Base-by-base conservation (phyloP, 2,113 vertebrate species). In the Corythornis vintsioides region DNA sequence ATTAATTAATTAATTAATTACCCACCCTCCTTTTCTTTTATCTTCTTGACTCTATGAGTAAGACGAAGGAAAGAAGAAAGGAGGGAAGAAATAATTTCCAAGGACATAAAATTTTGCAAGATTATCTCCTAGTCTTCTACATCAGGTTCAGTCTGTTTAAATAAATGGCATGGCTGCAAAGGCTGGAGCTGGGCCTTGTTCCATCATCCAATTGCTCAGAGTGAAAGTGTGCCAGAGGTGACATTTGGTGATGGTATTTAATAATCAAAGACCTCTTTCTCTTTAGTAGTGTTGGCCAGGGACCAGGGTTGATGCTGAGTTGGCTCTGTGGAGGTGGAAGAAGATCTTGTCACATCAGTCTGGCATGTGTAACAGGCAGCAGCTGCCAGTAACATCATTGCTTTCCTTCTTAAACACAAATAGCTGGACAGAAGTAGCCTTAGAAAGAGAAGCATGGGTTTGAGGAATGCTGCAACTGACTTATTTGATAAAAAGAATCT, bases 161-260 rank as follows among this genome's bases (percentile, higher is more conserved):
- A 89, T 61, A 89, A 92, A 83, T 31, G 53, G 4, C 53, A 69
- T 57, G 50, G 31, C 52, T 76, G 42, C 29, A 60, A 72, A 83
- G 35, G 28, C 22, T 84, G 33, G 59, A 93, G 12, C 33, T 66
- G 33, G 42, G 9, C 26, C 75, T 89, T 74, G 35, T 43, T 81
- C 59, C 4, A 5, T 88, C 95, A 93, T 84, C 45, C 78, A 84
- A 45, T 83, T 70, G n/a, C 48, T 42, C 18, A 20, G 20, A 74
- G 55, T 75, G 11, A 78, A 91, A 95, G 83, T 14, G 31, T 91
- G 91, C 83, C 88, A 82, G 72, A 84, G 73, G 70, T 1, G 26
- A 78, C n/a, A 82, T 93, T 94, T 76, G 52, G 71, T 84, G 75
- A 77, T 8, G 13, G 70, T 61, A 92, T 93, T 95, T 96, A 88